Base-by-base conservation (phyloP, 2,113 vertebrate species). In the Serinus canaria region DNA sequence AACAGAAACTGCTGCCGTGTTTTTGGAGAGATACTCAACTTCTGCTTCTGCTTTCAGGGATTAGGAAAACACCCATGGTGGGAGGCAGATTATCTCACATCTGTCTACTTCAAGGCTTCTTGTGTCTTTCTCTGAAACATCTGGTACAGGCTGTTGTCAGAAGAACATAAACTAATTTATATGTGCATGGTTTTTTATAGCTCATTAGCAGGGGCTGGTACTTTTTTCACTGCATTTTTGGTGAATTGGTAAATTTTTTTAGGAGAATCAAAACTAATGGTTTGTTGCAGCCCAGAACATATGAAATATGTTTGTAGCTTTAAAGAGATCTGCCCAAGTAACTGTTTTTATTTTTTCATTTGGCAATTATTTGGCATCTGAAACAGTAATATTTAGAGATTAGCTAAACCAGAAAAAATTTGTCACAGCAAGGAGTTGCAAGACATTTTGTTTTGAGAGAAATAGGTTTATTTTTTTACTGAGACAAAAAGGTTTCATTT, bases 61-160 rank as follows among this genome's bases (percentile, higher is more conserved):
- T 95, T 93, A 93, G 89, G 83, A 92, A 86, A 87, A 90, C 87
- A 95, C 84, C 79, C 79, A 13, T 44, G 67, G 82, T 88, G 91
- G 68, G 92, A 95, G 44, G 84, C 87, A 92, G 70, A 95, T 96
- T 93, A 94, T 88, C 85, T 91, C 92, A 91, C 93, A 97, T 94
- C 90, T 96, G 90, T 70, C 85, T 93, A 6, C 82, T 88, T 85
- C 60, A 88, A 94, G 63, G 67, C 85, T 94, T 67, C 92, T 83
- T 86, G 47, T 83, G 60, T 83, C 69, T 80, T 85, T 60, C 67
- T 58, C 72, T 56, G 56, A 83, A 96, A 94, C 94, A 94, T 96
- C 92, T 97, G 93, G 82, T 80, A 68, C 28, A 56, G 87, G 68
- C 82, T 90, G 72, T 47, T 92, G 78, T 95, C 79, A 90, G 70